These are phyloP conservation scores for Sipha flava DNA, from an alignment of 1,140 invertebrate genomes.

Conservation along the genomic window DNA sequence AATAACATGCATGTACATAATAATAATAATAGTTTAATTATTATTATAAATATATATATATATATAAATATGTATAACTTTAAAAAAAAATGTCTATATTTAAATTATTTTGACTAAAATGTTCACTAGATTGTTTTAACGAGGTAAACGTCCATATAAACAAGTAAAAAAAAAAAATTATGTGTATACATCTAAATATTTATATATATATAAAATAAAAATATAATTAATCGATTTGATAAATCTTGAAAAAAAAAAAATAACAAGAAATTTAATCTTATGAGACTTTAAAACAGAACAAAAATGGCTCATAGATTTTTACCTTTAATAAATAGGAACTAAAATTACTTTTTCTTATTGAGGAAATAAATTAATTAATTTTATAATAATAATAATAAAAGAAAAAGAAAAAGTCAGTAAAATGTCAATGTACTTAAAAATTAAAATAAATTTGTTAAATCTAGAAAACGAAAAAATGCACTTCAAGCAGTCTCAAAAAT, in stretches of 20 bases:
- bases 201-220: background rate
- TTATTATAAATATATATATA: background rate
- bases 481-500: constrained; percentile 30
- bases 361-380: constrained; percentile 28
- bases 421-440: constrained; percentile 25
- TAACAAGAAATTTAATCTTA: background rate
- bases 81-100: background rate
- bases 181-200: background rate
- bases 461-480: constrained; percentile 30
- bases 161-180: background rate
- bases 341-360: constrained; percentile 31
- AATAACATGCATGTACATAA: constrained; percentile 14
- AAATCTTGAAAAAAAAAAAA: background rate
- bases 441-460: constrained; percentile 21
- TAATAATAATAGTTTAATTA: background rate
- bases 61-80: background rate
- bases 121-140: constrained; percentile 30
- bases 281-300: constrained; percentile 8
- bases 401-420: constrained; percentile 24
- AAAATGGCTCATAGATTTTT: constrained; percentile 22
- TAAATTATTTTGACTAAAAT: constrained; percentile 27
- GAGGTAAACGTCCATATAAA: constrained; percentile 18
- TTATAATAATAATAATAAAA: constrained; percentile 3
- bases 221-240: background rate
- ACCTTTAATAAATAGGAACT: constrained; percentile 31